Conservation (phyloP, 2,113 vertebrate genomes). For the Geothlypis trichas region DNA sequence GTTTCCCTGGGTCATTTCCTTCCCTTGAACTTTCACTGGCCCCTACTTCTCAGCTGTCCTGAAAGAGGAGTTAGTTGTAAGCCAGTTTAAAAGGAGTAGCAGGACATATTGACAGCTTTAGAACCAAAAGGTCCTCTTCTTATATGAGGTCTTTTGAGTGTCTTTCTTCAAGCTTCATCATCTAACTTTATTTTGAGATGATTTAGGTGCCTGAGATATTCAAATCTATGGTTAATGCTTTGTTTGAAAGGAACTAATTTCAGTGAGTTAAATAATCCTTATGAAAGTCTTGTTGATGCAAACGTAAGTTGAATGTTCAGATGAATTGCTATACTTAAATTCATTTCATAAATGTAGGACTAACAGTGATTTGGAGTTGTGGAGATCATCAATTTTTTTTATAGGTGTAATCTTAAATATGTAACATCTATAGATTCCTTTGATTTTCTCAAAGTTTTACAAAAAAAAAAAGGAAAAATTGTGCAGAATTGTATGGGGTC, state of each 20-base stretch:
- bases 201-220: background rate
- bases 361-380: no score
- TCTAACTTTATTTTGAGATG: background rate
- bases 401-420: background rate
- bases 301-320: background rate
- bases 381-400: background rate
- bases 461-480: background rate
- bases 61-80: background rate
- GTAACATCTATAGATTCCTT: background rate
- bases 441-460: background rate
- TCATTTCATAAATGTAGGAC: background rate
- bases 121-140: background rate
- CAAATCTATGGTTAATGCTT: background rate
- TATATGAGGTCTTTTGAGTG: background rate
- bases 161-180: background rate
- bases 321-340: background rate
- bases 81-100: background rate
- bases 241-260: background rate
- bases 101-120: background rate
- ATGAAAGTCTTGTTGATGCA: background rate
- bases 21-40: background rate
- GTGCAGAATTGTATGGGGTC: rapidly evolving
- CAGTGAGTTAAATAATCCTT: background rate
- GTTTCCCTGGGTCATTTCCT: background rate
- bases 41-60: background rate